These are phyloP conservation scores for Andricus curvator DNA, from an alignment of 2,888 invertebrate genomes.

Conservation along the genomic window DNA sequence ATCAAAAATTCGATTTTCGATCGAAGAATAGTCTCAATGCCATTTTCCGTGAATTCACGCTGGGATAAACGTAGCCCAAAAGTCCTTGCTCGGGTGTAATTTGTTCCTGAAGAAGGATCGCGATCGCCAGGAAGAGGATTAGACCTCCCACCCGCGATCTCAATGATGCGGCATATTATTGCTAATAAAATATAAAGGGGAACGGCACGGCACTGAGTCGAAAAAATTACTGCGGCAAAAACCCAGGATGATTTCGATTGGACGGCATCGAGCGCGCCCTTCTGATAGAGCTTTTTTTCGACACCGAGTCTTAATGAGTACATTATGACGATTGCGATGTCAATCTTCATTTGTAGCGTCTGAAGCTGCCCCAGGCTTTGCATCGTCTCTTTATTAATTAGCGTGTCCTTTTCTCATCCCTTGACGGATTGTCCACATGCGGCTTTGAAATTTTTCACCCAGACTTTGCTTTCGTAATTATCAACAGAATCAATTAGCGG, in stretches of 20 bases:
- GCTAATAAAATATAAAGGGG: constrained; percentile 35
- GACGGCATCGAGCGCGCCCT: constrained; percentile 46
- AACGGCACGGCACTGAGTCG: constrained; percentile 50
- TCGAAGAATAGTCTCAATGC: neutral
- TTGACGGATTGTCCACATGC: constrained; percentile 32
- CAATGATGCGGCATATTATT: constrained; percentile 53
- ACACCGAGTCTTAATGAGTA: constrained; percentile 65
- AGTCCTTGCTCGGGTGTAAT: constrained; percentile 13
- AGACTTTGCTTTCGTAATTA: constrained; percentile 1
- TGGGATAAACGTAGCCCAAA: constrained; percentile 44
- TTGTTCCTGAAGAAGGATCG: neutral
- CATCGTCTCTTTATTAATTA: constrained; percentile 30
- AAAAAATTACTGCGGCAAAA: constrained; percentile 67
- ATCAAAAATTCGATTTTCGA: constrained; percentile 40
- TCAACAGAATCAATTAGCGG: constrained; percentile 14
- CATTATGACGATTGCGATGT: constrained; percentile 72
- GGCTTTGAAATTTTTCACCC: constrained; percentile 14
- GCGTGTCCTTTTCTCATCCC: constrained; percentile 14
- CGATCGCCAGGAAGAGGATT: constrained; percentile 41
- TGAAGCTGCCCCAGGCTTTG: constrained; percentile 37
- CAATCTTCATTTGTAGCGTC: constrained; percentile 70
- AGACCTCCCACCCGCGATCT: constrained; percentile 51
- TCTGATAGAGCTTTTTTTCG: constrained; percentile 52
- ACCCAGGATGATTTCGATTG: constrained; percentile 63
- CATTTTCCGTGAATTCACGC: constrained; percentile 42